Evolutionary conservation across 2,888 invertebrate genomes (phyloP).

Genomic region (Muschampia plurimacula): DNA sequence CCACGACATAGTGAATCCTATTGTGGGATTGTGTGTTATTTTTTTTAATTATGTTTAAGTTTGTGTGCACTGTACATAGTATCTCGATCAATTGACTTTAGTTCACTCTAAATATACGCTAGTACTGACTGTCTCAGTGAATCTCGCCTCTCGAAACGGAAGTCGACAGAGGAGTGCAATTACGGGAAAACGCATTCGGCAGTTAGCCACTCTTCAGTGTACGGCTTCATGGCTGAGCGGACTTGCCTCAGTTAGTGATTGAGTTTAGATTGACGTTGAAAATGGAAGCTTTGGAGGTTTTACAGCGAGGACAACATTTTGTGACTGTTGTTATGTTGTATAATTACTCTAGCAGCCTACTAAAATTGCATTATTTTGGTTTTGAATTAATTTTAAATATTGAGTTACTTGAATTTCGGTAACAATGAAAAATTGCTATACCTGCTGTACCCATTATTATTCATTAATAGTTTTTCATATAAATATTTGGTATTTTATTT

Average conservation of each 20-base stretch:
- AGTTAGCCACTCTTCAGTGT: slow-evolving; percentile 19
- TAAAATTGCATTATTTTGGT: no score
- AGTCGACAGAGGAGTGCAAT: slow-evolving; percentile 33
- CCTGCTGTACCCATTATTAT: no score
- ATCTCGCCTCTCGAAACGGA: slow-evolving; percentile 14
- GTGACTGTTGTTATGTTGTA: no score
- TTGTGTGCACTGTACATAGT: not conserved
- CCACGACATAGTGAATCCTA: no score
- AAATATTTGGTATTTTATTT: no score
- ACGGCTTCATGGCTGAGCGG: slow-evolving; percentile 2
- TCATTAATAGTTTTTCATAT: no score
- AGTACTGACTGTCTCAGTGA: not conserved
- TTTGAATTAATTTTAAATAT: no score
- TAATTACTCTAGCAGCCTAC: no score
- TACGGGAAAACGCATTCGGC: slow-evolving; percentile 25
- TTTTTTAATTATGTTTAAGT: no score
- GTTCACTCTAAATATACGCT: not conserved
- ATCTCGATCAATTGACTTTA: not conserved
- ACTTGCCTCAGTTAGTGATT: not conserved
- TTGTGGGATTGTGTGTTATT: no score
- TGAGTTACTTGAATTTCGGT: no score
- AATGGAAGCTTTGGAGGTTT: not conserved
- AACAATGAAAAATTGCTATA: no score
- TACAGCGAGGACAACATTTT: not conserved
- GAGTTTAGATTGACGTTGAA: slow-evolving; percentile 2